Base-by-base conservation (phyloP, 1,140 invertebrate genomes). In the Diachasma alloeum region DNA sequence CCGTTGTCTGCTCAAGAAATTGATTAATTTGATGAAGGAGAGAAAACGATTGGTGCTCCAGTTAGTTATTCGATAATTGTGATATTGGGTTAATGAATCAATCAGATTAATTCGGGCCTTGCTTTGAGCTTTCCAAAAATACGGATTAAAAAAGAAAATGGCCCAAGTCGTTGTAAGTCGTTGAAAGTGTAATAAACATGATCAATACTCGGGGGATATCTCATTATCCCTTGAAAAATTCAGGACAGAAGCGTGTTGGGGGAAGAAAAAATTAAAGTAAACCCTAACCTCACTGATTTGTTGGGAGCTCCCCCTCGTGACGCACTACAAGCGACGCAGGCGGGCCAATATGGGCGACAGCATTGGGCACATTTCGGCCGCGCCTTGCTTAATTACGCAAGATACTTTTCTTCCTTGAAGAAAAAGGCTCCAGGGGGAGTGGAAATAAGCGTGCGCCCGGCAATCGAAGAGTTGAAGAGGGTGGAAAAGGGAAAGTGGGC, bases 301-400 rank as follows among this genome's bases (percentile, higher is more conserved):
- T 22, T 22, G 53, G 15, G 10, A 19, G 31, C 53, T 59, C 53
- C 53, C 53, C 53, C 53, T 59, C 22, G 53, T 59, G 53, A n/a
- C 53, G 53, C n/a, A 22, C n/a, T 4, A 10, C 10, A n/a, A 10
- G 53, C n/a, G 53, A 59, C 53, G 53, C 53, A 59, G 53, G 53
- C 26, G 63, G 22, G 63, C 74, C 84, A 86, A 85, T 84, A 86
- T 86, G 82, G 84, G 84, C 82, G 83, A 73, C 81, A 31, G 31
- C 31, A 13, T n/a, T 80, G 79, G 83, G 83, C 85, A 84, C 80
- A 86, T 86, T 84, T 84, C 84, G 71, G 72, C 74, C 70, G 80
- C 83, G 84, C 72, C 74, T 85, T 85, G 82, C 82, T 86, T 86
- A 86, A 86, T 86, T 86, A 86, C 85, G 83, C 83, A 81, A 86